Evolutionary conservation across 2,888 invertebrate species (phyloP), one percentile per base, ranked within the genome.

Genomic region (Polyommatus iphigenia): DNA sequence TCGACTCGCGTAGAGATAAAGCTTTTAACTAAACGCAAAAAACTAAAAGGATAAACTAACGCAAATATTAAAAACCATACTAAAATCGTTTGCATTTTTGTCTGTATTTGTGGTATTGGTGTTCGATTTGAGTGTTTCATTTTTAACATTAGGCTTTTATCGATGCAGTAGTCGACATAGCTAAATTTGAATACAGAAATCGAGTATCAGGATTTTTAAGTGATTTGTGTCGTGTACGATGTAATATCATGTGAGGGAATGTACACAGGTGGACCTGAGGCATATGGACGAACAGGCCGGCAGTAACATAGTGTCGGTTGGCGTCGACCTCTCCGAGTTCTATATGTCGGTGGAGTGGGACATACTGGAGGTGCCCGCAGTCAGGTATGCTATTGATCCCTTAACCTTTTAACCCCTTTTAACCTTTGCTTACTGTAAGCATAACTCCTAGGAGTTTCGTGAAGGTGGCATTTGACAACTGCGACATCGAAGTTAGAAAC

Each of bases 281-380:
- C 98, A 98, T 88, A 98, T 98, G 96, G 98, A 98, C 88, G 98
- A 98, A 92, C 96, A 97, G 86, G 96, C 96, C 76, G 98, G 97
- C 84, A 98, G 98, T 90, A 98, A 98, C 90, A 95, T 98, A 84
- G 98, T 98, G 82, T 98, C 98, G 79, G 97, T 98, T 80, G 99
- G 99, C 78, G 99, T 99, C 80, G 99, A 99, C 93, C 95, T 99
- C 82, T 97, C 98, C 78, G 99, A 99, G 94, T 99, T 99, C 95
- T 99, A 99, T 95, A 98, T 98, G 96, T 98, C 98, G 81, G 99
- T 99, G 78, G 99, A 99, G 93, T 99, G 99, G 99, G 99, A 99
- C 94, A 98, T 99, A 85, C 95, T 99, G 81, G 98, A 98, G 94
- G 99, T 99, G 87, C 98, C 98, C 83, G 98, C 98, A 83, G 97